These are phyloP conservation scores for Cacoxenus indagator DNA, from an alignment of 2,888 invertebrate species.

Conservation along the genomic window DNA sequence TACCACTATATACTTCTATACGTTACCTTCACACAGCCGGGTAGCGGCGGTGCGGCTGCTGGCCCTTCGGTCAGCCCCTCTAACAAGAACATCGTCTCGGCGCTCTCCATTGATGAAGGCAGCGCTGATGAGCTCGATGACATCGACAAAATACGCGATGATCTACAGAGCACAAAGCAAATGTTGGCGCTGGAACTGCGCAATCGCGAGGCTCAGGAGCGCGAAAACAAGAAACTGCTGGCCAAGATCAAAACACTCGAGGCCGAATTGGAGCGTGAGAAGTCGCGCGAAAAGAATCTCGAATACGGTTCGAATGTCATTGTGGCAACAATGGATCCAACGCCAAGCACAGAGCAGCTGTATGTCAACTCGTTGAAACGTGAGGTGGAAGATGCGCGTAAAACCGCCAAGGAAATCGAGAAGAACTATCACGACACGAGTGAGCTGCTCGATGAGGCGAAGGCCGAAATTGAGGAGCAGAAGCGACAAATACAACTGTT, in stretches of 20 bases:
- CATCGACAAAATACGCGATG: conserved; percentile 90
- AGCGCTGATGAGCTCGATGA: conserved; percentile 91
- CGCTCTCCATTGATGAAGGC: conserved; percentile 73
- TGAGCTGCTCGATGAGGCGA: conserved; percentile 82
- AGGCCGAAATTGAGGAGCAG: conserved; percentile 84
- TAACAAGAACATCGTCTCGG: conserved; percentile 52
- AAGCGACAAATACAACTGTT: conserved; percentile 82
- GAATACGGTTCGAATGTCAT: conserved; percentile 65
- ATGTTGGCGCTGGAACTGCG: conserved; percentile 88
- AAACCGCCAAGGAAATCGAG: conserved; percentile 84
- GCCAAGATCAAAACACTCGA: conserved; percentile 85
- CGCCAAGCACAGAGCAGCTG: conserved; percentile 75
- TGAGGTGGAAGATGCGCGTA: conserved; percentile 83
- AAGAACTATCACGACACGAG: conserved; percentile 83
- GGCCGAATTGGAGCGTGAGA: conserved; percentile 83
- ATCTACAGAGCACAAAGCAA: conserved; percentile 92
- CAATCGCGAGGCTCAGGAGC: conserved; percentile 86
- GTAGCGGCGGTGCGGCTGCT: conserved; percentile 27
- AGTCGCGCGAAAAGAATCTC: conserved; percentile 67
- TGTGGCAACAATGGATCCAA: conserved; percentile 62
- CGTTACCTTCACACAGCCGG: conserved; percentile 5
- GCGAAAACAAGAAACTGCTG: conserved; percentile 87
- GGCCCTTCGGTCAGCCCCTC: conserved; percentile 32
- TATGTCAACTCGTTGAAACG: conserved; percentile 79
- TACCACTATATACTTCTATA: neutral